Evolutionary conservation across 1,140 invertebrate species (phyloP).

Genomic region (Aleiodes sp.): DNA sequence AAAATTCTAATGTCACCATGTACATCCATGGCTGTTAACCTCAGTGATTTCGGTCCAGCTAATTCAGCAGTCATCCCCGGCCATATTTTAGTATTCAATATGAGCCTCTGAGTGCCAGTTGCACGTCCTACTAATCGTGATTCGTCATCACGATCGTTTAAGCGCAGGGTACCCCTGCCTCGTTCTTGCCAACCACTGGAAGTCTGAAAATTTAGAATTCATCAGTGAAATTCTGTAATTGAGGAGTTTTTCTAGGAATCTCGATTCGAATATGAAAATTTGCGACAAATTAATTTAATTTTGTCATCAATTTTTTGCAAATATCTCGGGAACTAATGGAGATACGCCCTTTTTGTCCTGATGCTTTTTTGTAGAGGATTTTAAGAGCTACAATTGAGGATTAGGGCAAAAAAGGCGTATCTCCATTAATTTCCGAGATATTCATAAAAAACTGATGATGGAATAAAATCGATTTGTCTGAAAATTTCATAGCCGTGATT

Average conservation of each 20-base stretch:
- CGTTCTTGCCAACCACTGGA: slow-evolving; percentile 86
- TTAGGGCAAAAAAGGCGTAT: no score
- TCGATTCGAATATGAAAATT: neutral
- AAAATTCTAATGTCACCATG: slow-evolving; percentile 87
- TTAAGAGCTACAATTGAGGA: no score
- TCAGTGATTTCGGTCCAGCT: slow-evolving; percentile 85
- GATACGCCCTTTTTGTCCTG: no score
- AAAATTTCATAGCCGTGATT: no score
- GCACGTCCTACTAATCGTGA: slow-evolving; percentile 87
- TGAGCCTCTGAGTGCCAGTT: slow-evolving; percentile 85
- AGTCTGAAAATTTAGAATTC: slow-evolving; percentile 56
- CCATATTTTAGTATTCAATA: slow-evolving; percentile 95
- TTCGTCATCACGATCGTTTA: slow-evolving; percentile 82
- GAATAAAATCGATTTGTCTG: no score
- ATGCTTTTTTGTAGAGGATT: no score
- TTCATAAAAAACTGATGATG: no score
- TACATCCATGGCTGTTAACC: slow-evolving; percentile 88
- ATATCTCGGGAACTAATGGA: no score
- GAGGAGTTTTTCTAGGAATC: no score
- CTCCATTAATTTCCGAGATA: no score
- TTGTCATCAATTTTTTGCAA: no score
- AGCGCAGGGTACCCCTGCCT: slow-evolving; percentile 84
- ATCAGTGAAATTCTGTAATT: no score
- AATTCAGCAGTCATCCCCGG: slow-evolving; percentile 90
- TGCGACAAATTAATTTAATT: neutral